Conservation (phyloP, 2,113 vertebrate genomes). For the Callopanchax toddi region DNA sequence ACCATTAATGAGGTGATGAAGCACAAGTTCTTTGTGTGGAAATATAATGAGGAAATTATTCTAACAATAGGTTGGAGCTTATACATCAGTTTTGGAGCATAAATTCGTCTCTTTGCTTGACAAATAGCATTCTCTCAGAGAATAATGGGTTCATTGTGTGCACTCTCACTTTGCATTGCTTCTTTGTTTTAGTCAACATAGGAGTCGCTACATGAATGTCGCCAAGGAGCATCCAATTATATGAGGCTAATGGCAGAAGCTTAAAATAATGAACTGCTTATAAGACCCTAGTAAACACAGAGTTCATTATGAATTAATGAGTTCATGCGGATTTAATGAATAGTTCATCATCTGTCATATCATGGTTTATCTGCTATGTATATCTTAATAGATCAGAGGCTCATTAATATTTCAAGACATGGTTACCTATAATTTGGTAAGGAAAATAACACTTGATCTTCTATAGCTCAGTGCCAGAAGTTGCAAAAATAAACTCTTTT, state of each 20-base stretch:
- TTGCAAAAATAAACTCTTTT: too few relatives aligned
- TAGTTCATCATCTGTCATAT: constrained; percentile 47
- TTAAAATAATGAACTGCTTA: constrained; percentile 68
- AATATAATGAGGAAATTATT: constrained; percentile 64
- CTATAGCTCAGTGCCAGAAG: neutral
- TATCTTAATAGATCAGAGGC: constrained; percentile 26
- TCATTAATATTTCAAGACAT: constrained; percentile 10
- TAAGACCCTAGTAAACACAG: constrained; percentile 52
- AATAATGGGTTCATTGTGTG: constrained; percentile 64
- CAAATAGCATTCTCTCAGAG: constrained; percentile 58
- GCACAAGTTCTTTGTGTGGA: constrained; percentile 40
- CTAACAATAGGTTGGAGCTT: constrained; percentile 54
- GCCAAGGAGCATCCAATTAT: constrained; percentile 67
- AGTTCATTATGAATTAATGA: constrained; percentile 60
- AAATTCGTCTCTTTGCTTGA: constrained; percentile 41
- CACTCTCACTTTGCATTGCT: constrained; percentile 43
- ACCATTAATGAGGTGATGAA: constrained; percentile 49
- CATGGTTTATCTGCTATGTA: constrained; percentile 40
- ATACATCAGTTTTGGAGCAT: constrained; percentile 49
- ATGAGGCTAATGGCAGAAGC: constrained; percentile 60
- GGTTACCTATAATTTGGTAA: constrained; percentile 4
- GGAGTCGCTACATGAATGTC: constrained; percentile 47
- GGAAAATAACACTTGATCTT: neutral
- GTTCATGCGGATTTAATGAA: constrained; percentile 58
- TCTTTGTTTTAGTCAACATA: constrained; percentile 63